Evolutionary conservation across 2,797 vertebrate genomes (phyloP).

Genomic region (Acrossocheilus fasciatus): DNA sequence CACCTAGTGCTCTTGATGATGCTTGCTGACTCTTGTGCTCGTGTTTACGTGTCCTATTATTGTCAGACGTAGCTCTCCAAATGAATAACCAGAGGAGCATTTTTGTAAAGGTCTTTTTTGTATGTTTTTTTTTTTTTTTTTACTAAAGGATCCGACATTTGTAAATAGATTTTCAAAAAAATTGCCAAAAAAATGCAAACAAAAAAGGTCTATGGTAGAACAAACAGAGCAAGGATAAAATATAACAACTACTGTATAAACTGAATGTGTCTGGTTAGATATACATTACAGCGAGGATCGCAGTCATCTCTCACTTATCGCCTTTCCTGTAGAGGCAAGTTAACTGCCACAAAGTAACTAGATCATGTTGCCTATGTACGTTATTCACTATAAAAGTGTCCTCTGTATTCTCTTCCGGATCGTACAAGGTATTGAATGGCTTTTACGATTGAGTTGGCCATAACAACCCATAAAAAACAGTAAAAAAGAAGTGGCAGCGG

Average conservation of each 20-base stretch:
- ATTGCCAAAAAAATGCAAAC: not conserved
- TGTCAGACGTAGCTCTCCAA: slow-evolving; percentile 37
- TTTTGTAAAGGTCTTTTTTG: slow-evolving; percentile 46
- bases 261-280: slow-evolving; percentile 28
- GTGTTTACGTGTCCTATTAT: slow-evolving; percentile 32
- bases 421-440: slow-evolving; percentile 31
- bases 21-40: slow-evolving; percentile 34
- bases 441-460: slow-evolving; percentile 6
- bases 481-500: slow-evolving; percentile 24
- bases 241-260: slow-evolving; percentile 12
- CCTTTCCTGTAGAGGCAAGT: slow-evolving; percentile 4
- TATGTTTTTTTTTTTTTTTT: slow-evolving; percentile 36
- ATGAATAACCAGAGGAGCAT: not conserved
- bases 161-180: slow-evolving; percentile 47
- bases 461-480: not conserved
- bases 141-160: slow-evolving; percentile 34
- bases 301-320: slow-evolving; percentile 15
- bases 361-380: slow-evolving; percentile 34
- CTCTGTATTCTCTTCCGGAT: slow-evolving; percentile 31
- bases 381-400: slow-evolving; percentile 24
- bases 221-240: not conserved
- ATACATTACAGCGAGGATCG: not conserved
- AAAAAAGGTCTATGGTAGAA: slow-evolving; percentile 28
- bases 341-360: slow-evolving; percentile 36
- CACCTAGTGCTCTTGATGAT: slow-evolving; percentile 25